These are phyloP conservation scores for Nomada lathburiana DNA, from an alignment of 2,888 invertebrate species.

Conservation along the genomic window DNA sequence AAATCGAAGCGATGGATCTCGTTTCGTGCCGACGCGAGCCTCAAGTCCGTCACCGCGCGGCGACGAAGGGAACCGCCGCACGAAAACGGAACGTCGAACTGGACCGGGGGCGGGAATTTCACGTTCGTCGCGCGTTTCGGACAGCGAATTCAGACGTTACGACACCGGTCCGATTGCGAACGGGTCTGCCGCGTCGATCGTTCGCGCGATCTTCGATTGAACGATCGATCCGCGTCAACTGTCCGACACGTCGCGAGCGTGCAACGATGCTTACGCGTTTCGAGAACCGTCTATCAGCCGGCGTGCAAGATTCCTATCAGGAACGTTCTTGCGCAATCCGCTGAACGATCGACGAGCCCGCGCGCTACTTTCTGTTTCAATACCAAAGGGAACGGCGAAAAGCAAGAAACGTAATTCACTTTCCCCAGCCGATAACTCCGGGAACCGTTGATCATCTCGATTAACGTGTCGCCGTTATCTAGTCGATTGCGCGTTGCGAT, in stretches of 20 bases:
- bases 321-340: constrained; percentile 28
- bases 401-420: constrained; percentile 20
- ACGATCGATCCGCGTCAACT: constrained; percentile 7
- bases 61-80: background rate
- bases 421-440: background rate
- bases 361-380: constrained; percentile 23
- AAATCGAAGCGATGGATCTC: constrained; percentile 69
- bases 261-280: constrained; percentile 2
- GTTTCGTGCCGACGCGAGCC: constrained; percentile 52
- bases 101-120: background rate
- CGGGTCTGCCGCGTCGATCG: background rate
- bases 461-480: background rate
- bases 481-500: background rate
- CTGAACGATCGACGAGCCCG: constrained; percentile 29
- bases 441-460: background rate
- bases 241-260: background rate
- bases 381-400: background rate
- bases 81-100: background rate
- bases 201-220: background rate
- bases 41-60: constrained; percentile 8
- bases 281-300: background rate
- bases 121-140: background rate
- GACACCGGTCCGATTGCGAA: background rate
- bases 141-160: background rate
- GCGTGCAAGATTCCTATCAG: constrained; percentile 30